Evolutionary conservation across 2,113 vertebrate species (phyloP).

Genomic region (Nicator chloris): DNA sequence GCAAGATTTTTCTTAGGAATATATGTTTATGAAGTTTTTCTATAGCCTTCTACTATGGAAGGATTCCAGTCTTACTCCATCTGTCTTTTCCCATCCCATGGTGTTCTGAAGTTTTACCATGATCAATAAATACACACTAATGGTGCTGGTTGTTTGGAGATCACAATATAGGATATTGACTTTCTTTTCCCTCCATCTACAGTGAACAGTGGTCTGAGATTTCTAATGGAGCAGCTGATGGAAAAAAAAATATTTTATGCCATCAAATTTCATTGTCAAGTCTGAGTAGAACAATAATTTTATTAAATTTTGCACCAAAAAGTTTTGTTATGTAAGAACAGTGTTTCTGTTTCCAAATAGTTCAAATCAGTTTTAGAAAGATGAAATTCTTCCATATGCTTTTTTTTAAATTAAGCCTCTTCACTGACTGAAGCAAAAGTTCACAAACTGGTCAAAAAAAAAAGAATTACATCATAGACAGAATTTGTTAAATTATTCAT

Average conservation of each 20-base stretch:
- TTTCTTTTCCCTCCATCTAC: background rate
- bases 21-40: background rate
- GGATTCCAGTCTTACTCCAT: background rate
- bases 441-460: background rate
- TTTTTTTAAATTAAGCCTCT: background rate
- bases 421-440: background rate
- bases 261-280: background rate
- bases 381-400: background rate
- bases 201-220: background rate
- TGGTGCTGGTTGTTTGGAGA: background rate
- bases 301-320: background rate
- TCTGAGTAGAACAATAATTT: background rate
- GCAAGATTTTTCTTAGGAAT: background rate
- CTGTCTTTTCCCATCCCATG: fast-evolving
- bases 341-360: background rate
- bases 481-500: background rate
- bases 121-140: background rate
- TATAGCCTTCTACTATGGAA: background rate
- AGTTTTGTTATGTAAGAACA: background rate
- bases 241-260: background rate
- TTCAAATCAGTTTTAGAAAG: background rate
- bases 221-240: background rate
- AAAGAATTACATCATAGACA: background rate
- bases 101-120: background rate
- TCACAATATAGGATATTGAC: background rate